Conservation (phyloP, 2,113 vertebrate genomes). For the Ictidomys tridecemlineatus region DNA sequence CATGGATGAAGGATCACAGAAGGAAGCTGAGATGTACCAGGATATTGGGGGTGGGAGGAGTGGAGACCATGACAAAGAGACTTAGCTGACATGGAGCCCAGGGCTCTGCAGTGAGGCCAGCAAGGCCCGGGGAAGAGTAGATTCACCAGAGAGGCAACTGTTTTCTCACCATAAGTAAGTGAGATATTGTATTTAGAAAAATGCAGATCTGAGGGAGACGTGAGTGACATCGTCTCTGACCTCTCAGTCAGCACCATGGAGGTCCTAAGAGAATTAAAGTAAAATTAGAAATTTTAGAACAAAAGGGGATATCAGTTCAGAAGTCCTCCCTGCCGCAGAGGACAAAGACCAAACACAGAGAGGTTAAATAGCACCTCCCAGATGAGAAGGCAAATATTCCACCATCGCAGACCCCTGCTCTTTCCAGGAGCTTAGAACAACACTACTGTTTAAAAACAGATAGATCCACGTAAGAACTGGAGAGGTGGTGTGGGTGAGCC, state of each 20-base stretch:
- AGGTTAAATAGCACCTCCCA: not conserved
- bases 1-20: constrained; percentile 75
- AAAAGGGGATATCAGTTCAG: not conserved
- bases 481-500: not conserved
- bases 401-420: not conserved
- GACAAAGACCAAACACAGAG: not conserved
- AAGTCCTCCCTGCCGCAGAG: not conserved
- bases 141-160: not conserved
- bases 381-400: not conserved
- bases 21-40: constrained; percentile 42
- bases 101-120: not conserved
- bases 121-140: not conserved
- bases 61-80: not conserved
- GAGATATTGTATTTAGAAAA: not conserved
- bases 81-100: not conserved
- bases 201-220: not conserved
- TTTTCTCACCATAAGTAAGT: not conserved
- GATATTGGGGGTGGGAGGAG: not conserved
- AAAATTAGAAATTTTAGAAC: constrained; percentile 23
- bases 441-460: not conserved
- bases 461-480: not conserved
- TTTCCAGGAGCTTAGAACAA: not conserved
- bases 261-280: constrained; percentile 10
- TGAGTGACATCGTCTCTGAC: not conserved
- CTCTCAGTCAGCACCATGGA: not conserved